Conservation (phyloP, 2,888 invertebrate genomes). For the Zhengitettix transpicula region DNA sequence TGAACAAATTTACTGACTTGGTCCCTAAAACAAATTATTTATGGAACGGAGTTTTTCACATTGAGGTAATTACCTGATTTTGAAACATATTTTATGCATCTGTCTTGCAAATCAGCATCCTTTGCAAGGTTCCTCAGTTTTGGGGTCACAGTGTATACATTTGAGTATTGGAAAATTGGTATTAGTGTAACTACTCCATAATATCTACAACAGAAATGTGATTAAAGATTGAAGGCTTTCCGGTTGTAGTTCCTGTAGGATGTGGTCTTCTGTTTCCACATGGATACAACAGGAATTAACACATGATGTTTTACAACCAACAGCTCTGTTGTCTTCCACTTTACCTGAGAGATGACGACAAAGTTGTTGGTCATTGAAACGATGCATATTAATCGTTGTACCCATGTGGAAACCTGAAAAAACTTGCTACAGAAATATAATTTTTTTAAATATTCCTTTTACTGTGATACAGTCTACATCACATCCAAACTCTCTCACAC, state of each 20-base stretch:
- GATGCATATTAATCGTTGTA: no score
- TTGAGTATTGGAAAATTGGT: slow-evolving; percentile 70
- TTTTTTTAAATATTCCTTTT: no score
- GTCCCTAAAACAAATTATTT: no score
- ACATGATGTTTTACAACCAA: no score
- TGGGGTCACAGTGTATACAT: slow-evolving; percentile 68
- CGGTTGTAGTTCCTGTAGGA: not conserved
- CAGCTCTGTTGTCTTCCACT: no score
- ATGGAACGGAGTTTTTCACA: not conserved
- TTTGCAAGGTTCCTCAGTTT: slow-evolving; percentile 50
- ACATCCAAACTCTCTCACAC: no score
- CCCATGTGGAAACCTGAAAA: no score
- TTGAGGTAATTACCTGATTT: slow-evolving; percentile 37
- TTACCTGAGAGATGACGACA: no score
- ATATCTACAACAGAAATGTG: slow-evolving; percentile 26
- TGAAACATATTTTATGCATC: slow-evolving; percentile 55
- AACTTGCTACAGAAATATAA: no score
- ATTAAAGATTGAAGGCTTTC: not conserved
- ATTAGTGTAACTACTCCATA: slow-evolving; percentile 58
- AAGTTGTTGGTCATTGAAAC: no score
- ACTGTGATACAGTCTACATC: no score
- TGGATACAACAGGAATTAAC: not conserved
- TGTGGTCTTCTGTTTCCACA: not conserved
- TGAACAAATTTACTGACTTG: no score
- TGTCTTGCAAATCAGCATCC: slow-evolving; percentile 46